A percentile compares a stretch with the other conserved stretches of the same genome.
These are phyloP conservation scores for Podiceps cristatus DNA, from an alignment of 2,113 vertebrate genomes.

Conservation along the genomic window DNA sequence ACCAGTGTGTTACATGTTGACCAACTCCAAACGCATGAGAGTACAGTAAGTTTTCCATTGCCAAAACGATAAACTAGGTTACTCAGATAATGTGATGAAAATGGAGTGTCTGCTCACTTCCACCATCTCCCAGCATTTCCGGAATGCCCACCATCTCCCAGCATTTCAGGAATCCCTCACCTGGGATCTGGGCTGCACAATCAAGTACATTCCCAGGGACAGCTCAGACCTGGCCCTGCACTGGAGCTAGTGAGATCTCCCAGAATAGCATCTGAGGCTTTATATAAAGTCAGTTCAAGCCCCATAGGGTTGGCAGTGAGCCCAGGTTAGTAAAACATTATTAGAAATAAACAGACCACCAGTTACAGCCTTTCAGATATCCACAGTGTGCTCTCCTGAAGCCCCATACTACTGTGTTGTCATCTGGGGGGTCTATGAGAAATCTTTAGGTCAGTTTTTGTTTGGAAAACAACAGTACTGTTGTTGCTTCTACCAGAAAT, in stretches of 20 bases:
- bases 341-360: background rate
- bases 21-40: background rate
- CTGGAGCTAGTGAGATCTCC: background rate
- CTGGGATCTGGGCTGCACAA: background rate
- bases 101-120: background rate
- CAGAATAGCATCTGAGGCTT: background rate
- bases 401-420: background rate
- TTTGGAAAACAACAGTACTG: background rate
- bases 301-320: background rate
- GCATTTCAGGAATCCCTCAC: background rate
- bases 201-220: background rate
- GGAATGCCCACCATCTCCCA: background rate
- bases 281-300: background rate
- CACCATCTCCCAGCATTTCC: background rate
- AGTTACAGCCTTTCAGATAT: background rate
- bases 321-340: background rate
- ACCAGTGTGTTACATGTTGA: background rate
- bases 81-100: accelerated
- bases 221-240: background rate
- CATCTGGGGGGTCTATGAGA: background rate
- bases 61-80: background rate
- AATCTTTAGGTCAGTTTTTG: background rate
- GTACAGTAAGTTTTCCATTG: background rate
- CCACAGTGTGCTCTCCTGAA: background rate
- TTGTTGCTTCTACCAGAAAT: background rate